Evolutionary conservation across 2,797 vertebrate genomes (phyloP), one percentile per base, ranked within the genome.

Genomic region (Pitangus sulphuratus): DNA sequence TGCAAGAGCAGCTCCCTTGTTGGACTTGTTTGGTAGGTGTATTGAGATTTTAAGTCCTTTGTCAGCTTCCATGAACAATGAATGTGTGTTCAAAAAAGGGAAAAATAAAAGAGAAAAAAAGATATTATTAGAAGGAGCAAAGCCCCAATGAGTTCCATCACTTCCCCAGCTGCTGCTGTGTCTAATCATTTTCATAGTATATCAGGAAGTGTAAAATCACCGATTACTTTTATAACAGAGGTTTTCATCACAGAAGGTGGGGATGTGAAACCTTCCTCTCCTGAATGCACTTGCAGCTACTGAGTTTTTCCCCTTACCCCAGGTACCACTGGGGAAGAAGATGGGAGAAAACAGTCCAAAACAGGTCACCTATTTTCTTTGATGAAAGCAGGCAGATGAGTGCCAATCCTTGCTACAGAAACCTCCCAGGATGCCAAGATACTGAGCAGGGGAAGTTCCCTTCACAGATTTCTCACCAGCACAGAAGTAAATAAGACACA

Each of bases 171-270:
- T 89, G 85, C 89, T 80, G 78, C 94, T 77, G 69, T 88, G 53
- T 78, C 94, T 95, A 96, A 96, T 97, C 66, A 90, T 90, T 94
- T 96, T 92, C 90, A 89, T 69, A 84, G 85, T 53, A 31, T 68
- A 97, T 89, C 90, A 96, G 87, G 69, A 95, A 91, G 81, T 76
- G 86, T 95, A 94, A 97, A 97, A 95, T 95, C 78, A 62, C 70
- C 1, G 1, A 82, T 91, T 94, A 92, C 86, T 96, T 97, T 94
- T 86, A 84, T 89, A 90, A 80, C 89, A 86, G 82, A 4, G 58
- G 82, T 95, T 96, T 96, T 95, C 78, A 72, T 91, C 69, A 72
- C 84, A 96, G 92, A 95, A 95, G 56, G 78, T 66, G 50, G 78
- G 62, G 80, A 74, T 65, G 51, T 44, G 66, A 95, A 96, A 77